Base-by-base conservation (phyloP, 1,140 invertebrate genomes). In the Dendrolimus punctatus region DNA sequence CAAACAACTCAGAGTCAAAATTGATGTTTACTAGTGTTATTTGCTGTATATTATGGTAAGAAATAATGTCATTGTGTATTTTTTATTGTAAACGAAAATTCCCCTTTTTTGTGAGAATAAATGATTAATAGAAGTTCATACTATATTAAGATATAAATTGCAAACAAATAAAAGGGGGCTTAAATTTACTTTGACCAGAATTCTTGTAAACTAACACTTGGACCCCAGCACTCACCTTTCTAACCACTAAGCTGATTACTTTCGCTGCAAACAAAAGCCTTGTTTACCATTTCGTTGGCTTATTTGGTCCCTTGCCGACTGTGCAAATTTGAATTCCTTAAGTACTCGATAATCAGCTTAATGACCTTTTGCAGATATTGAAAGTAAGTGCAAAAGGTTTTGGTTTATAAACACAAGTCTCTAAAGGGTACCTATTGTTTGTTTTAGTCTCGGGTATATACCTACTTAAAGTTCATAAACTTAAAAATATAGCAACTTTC, bases 161-260 rank as follows among this genome's bases (percentile, higher is more conserved):
- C 1, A 23, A 23, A 1, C 23, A 23, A 23, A 23, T 23, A 23
- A 23, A 23, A 23, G 3, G 23, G 23, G 23, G 23, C 23, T 3
- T 23, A 23, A n/a, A 45, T 6, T n/a, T n/a, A 9, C 43, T 45
- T 45, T 45, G n/a, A 45, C 43, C 43, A n/a, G 38, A 42, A 42
- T 51, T 51, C 42, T 39, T 44, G 42, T 42, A 49, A 55, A 53
- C 54, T 58, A 56, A 56, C 53, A 60, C 53, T 39, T 60, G 49
- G 23, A 49, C 45, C 42, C 45, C 46, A 36, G 45, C 9, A 43
- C 43, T 43, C 58, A 56, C 49, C 55, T 43, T 46, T 49, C 43
- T 52, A 42, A 38, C 61, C 54, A 46, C 54, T 67, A 67, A 67
- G 62, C 65, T 58, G 64, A 62, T 66, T 65, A 65, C 49, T 57